Evolutionary conservation across 2,888 invertebrate genomes (phyloP), one percentile per base, ranked within the genome.

Genomic region (Thecophora atra): DNA sequence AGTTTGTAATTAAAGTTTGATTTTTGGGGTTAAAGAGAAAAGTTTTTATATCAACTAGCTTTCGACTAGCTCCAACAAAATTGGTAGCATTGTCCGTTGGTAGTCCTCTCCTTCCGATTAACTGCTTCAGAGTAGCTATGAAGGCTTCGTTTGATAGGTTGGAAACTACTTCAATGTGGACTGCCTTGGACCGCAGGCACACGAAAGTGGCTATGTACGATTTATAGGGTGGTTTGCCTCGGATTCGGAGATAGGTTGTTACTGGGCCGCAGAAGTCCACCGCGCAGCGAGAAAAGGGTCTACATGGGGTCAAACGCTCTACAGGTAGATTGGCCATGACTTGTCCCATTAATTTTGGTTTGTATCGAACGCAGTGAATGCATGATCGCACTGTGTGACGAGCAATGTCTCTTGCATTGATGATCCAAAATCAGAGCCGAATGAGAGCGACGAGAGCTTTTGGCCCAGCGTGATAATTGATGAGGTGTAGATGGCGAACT

Each of bases 91-190:
- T n/a, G n/a, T n/a, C n/a, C n/a, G n/a, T n/a, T n/a, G n/a, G n/a
- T n/a, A n/a, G n/a, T n/a, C n/a, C n/a, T n/a, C n/a, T n/a, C n/a
- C n/a, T n/a, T n/a, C n/a, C n/a, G n/a, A n/a, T n/a, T n/a, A n/a
- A n/a, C n/a, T n/a, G n/a, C n/a, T n/a, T n/a, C n/a, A n/a, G n/a
- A n/a, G n/a, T n/a, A n/a, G n/a, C n/a, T n/a, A n/a, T n/a, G n/a
- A n/a, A n/a, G n/a, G 77, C 74, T 4, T 75, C 66, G 11, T 67
- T 71, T 56, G 72, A 74, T 11, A 73, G 51, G 66, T 73, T 62
- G 2, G 74, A 75, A 8, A 74, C 73, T 11, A 64, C 70, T 66
- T 76, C 74, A 24, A 75, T 66, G 52, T 75, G 75, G n/a, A 75
- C 70, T 37, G 75, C 73, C 37, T 77, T 73, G 4, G 64, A 64